phyloP scores from a whole-genome alignment of 2,797 vertebrate genomes.

The Squalus acanthias region DNA sequence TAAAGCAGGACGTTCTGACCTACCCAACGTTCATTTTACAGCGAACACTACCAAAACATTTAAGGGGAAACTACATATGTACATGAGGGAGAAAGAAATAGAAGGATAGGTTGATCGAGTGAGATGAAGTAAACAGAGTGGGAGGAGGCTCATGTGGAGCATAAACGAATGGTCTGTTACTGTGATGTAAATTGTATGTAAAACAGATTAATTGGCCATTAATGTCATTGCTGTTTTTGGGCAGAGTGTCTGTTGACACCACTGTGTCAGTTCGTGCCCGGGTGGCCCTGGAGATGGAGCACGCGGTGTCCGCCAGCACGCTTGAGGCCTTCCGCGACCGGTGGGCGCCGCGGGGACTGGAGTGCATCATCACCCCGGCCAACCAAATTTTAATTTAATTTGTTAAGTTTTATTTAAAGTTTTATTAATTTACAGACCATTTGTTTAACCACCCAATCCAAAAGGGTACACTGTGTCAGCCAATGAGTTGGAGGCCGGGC shows the following conservation, averaged over 20 bases:
- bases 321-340: no score
- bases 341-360: no score
- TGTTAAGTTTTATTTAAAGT: no score
- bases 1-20: not conserved
- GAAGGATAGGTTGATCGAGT: not conserved
- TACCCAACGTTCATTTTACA: not conserved
- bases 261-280: no score
- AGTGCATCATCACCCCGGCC: no score
- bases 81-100: not conserved
- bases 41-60: not conserved
- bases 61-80: not conserved
- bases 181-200: not conserved
- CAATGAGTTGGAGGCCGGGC: not conserved
- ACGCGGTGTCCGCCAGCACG: no score
- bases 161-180: not conserved
- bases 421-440: no score
- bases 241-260: not conserved
- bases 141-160: not conserved
- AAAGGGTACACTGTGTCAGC: not conserved
- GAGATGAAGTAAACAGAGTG: not conserved
- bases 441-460: no score
- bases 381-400: no score
- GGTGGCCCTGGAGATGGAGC: no score
- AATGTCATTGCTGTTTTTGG: not conserved
- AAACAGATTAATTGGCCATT: not conserved